A percentile compares a stretch with the other conserved stretches of the same genome.
phyloP scores from a whole-genome alignment of 1,140 invertebrate species.

The Spodoptera litura region DNA sequence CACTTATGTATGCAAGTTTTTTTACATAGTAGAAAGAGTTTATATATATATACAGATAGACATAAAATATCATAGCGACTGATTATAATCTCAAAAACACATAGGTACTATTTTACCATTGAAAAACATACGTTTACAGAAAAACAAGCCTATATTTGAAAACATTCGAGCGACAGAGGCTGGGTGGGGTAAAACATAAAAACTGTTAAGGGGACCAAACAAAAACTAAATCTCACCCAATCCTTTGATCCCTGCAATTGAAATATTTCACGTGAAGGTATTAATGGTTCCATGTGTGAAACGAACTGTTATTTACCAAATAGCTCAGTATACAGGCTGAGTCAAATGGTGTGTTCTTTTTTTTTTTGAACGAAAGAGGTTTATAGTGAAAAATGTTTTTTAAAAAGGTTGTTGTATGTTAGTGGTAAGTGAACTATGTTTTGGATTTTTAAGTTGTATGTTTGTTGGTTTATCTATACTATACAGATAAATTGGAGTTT shows the following conservation, averaged over 20 bases:
- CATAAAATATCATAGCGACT: too few relatives aligned
- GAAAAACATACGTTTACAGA: too few relatives aligned
- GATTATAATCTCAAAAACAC: too few relatives aligned
- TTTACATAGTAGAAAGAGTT: too few relatives aligned
- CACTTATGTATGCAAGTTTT: too few relatives aligned
- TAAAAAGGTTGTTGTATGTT: too few relatives aligned
- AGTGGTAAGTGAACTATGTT: too few relatives aligned
- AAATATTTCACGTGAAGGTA: constrained; percentile 33
- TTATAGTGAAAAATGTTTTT: background rate
- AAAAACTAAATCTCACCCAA: constrained; percentile 31
- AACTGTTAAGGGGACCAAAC: constrained; percentile 14
- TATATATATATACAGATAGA: too few relatives aligned
- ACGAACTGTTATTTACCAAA: constrained; percentile 24
- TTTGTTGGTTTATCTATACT: too few relatives aligned
- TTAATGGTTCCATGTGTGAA: constrained; percentile 28
- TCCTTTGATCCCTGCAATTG: constrained; percentile 38
- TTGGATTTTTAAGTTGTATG: too few relatives aligned
- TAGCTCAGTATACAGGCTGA: background rate
- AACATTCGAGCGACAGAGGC: background rate
- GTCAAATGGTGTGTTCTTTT: background rate
- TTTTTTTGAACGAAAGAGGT: background rate
- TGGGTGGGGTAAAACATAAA: background rate
- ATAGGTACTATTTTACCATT: too few relatives aligned
- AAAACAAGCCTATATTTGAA: background rate
- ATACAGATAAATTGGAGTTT: too few relatives aligned